Evolutionary conservation across 2,797 vertebrate genomes (phyloP).

Genomic region (Atherinosoma microstoma): DNA sequence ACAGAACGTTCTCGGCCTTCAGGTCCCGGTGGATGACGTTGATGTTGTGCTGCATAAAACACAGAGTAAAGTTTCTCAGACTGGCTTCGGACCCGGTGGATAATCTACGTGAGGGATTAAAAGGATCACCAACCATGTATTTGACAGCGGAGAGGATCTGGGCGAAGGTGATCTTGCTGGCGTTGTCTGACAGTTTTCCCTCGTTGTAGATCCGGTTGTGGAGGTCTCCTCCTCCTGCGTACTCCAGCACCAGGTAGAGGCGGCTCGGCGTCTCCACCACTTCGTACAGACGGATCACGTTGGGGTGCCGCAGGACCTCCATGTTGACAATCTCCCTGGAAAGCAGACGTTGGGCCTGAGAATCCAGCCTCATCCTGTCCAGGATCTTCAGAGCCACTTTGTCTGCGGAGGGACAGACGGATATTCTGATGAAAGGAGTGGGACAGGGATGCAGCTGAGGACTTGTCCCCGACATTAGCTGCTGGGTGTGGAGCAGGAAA

Average conservation of each 20-base stretch:
- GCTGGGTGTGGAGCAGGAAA: no score
- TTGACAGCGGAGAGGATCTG: slow-evolving; percentile 95
- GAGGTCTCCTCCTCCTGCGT: slow-evolving; percentile 93
- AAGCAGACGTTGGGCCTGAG: slow-evolving; percentile 89
- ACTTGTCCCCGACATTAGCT: no score
- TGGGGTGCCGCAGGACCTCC: slow-evolving; percentile 92
- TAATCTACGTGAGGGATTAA: neutral
- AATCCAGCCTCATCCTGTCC: slow-evolving; percentile 91
- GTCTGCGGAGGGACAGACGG: slow-evolving; percentile 78
- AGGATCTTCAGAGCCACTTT: slow-evolving; percentile 97
- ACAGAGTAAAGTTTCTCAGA: neutral
- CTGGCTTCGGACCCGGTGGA: no score
- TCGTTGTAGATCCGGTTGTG: slow-evolving; percentile 87
- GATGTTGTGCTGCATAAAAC: slow-evolving; percentile 86
- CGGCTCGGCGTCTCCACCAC: slow-evolving; percentile 92
- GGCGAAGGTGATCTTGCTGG: slow-evolving; percentile 90
- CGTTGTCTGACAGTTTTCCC: slow-evolving; percentile 88
- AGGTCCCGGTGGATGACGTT: slow-evolving; percentile 94
- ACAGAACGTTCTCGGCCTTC: slow-evolving; percentile 96
- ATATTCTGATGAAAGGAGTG: neutral
- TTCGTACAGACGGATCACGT: slow-evolving; percentile 93
- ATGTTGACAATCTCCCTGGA: slow-evolving; percentile 92
- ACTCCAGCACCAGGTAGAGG: slow-evolving; percentile 93
- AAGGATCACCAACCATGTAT: slow-evolving; percentile 88
- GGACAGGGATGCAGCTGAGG: no score